Evolutionary conservation across 2,113 vertebrate genomes (phyloP).

Genomic region (Pelecanus crispus): DNA sequence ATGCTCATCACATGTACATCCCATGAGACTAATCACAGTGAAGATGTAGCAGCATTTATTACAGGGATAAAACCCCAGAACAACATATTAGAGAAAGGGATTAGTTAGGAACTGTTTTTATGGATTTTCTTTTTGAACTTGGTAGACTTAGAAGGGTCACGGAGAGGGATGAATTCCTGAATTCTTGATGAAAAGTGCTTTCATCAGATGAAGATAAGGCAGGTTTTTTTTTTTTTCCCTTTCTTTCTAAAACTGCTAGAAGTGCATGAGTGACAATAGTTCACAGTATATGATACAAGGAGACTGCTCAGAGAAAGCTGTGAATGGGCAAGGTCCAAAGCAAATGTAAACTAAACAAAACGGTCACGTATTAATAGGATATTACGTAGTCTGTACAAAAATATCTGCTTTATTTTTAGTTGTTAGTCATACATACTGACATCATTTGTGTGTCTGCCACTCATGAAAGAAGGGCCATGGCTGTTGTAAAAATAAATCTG

Average conservation of each 20-base stretch:
- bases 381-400: conserved; percentile 3
- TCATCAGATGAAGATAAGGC: background rate
- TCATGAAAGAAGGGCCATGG: conserved; percentile 19
- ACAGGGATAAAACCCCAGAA: background rate
- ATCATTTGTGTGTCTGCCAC: conserved; percentile 66
- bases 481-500: conserved; percentile 43
- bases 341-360: conserved; percentile 21
- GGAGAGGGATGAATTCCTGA: background rate
- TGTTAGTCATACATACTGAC: conserved; percentile 62
- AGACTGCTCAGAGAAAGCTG: conserved; percentile 4
- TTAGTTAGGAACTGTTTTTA: conserved; percentile 29
- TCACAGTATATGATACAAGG: background rate
- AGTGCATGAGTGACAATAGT: background rate
- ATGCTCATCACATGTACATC: background rate
- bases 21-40: conserved; percentile 8
- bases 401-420: conserved; percentile 45
- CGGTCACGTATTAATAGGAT: conserved; percentile 3
- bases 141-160: conserved; percentile 10
- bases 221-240: background rate
- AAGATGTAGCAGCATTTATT: conserved; percentile 1
- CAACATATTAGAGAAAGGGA: conserved; percentile 6
- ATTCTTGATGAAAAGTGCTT: background rate
- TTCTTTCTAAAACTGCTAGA: background rate
- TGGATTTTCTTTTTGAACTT: conserved; percentile 44
- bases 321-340: conserved; percentile 29